These are phyloP conservation scores for Lottia scabra DNA, from an alignment of 2,888 invertebrate genomes.

Conservation along the genomic window DNA sequence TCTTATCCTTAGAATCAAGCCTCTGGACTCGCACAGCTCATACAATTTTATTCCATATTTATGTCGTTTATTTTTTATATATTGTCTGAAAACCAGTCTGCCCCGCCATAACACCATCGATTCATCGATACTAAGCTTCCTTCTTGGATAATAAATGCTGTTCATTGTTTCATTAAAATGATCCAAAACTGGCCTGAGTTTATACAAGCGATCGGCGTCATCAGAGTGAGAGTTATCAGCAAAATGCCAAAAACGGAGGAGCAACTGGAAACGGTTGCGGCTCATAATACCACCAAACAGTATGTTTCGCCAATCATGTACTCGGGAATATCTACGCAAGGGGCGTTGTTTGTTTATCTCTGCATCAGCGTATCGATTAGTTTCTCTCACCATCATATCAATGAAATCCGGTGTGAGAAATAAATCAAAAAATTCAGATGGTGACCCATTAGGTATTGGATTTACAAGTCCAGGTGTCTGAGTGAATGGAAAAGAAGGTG, in stretches of 20 bases:
- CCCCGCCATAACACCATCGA: constrained; percentile 28
- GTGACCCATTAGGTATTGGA: not conserved
- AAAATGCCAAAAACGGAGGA: not conserved
- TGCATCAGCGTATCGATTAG: too few relatives aligned
- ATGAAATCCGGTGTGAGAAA: not conserved
- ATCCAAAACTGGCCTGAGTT: constrained; percentile 15
- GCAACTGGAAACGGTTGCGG: not conserved
- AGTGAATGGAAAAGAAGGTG: not conserved
- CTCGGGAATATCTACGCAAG: not conserved
- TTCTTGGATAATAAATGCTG: constrained; percentile 14
- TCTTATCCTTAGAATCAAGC: constrained; percentile 7
- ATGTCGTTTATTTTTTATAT: constrained; percentile 18
- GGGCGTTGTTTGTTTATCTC: too few relatives aligned
- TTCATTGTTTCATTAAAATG: constrained; percentile 17
- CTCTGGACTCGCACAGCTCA: constrained; percentile 23
- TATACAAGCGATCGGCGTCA: constrained; percentile 7
- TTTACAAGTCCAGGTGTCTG: not conserved
- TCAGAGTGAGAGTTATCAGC: too few relatives aligned
- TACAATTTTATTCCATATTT: constrained; percentile 23
- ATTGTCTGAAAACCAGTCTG: constrained; percentile 17
- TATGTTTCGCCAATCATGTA: not conserved
- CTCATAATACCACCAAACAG: not conserved
- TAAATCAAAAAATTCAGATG: not conserved
- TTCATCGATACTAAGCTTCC: constrained; percentile 20
- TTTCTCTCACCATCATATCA: too few relatives aligned